A percentile compares a stretch with the other conserved stretches of the same genome.
Conservation (phyloP, 92 coral and sea anemone species). For the Epizoanthus stellaris region DNA sequence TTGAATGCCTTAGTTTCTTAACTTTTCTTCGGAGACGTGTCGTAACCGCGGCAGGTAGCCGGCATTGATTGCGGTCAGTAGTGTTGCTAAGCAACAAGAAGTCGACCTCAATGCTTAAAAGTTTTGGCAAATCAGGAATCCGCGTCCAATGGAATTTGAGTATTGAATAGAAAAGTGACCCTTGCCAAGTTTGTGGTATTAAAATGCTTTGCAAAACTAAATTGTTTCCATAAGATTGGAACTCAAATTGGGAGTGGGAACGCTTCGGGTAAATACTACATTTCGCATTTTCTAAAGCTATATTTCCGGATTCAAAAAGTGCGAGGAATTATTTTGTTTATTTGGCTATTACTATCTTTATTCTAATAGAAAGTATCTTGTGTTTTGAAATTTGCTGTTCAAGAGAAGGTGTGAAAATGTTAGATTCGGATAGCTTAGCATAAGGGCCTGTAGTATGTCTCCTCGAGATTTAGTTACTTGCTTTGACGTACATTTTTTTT, state of each 20-base stretch:
- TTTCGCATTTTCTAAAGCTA: background rate
- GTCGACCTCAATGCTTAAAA: constrained; percentile 19
- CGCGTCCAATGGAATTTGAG: constrained; percentile 26
- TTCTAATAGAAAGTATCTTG: too few species aligned
- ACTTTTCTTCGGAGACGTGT: background rate
- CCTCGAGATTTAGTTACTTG: background rate
- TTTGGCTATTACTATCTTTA: too few species aligned
- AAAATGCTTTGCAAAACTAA: constrained; percentile 20
- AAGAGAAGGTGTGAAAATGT: too few species aligned
- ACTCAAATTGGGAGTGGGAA: background rate
- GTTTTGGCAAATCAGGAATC: background rate
- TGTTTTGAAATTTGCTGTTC: too few species aligned
- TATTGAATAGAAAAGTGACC: background rate
- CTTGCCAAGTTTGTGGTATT: constrained; percentile 33
- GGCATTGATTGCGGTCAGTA: constrained; percentile 17
- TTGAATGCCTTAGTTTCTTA: constrained; percentile 8
- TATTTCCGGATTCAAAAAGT: background rate
- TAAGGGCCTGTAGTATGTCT: too few species aligned
- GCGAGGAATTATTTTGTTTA: background rate
- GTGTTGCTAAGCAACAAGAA: background rate
- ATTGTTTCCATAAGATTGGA: constrained; percentile 13
- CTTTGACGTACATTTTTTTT: background rate
- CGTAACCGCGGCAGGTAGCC: constrained; percentile 15
- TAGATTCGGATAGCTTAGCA: too few species aligned
- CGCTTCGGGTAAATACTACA: constrained; percentile 10